Conservation (phyloP, 1,140 invertebrate genomes). For the Aphaenogaster floridana region DNA sequence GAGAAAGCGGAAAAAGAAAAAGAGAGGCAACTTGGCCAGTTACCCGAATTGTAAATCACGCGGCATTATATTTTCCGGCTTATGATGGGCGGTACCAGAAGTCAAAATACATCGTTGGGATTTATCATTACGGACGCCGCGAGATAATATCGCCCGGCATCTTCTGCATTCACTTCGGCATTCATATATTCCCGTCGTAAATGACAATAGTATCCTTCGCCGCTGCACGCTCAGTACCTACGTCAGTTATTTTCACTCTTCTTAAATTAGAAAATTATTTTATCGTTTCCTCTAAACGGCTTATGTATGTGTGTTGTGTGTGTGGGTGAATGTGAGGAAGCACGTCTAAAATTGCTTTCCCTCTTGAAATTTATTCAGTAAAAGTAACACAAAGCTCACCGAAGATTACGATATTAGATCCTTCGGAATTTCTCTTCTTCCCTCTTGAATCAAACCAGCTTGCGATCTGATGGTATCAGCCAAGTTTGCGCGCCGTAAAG, state of each 20-base stretch:
- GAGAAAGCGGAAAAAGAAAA: no score
- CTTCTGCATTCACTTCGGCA: conserved; percentile 36
- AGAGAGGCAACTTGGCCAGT: conserved; percentile 31
- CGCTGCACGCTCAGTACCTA: background rate
- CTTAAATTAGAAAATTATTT: conserved; percentile 44
- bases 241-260: conserved; percentile 63
- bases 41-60: conserved; percentile 69
- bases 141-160: conserved; percentile 39
- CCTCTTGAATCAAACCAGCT: background rate
- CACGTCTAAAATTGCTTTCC: background rate
- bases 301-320: background rate
- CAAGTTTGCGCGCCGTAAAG: conserved; percentile 52
- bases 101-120: conserved; percentile 70
- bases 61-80: conserved; percentile 64
- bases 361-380: background rate
- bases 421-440: background rate
- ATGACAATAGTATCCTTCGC: conserved; percentile 63
- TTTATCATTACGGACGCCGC: conserved; percentile 55
- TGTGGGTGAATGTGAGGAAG: background rate
- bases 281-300: background rate
- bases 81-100: conserved; percentile 44
- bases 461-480: conserved; percentile 33
- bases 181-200: conserved; percentile 67
- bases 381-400: background rate
- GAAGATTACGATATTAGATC: conserved; percentile 15